These are phyloP conservation scores for Polypedilum pembai DNA, from an alignment of 1,140 invertebrate species.

Conservation along the genomic window DNA sequence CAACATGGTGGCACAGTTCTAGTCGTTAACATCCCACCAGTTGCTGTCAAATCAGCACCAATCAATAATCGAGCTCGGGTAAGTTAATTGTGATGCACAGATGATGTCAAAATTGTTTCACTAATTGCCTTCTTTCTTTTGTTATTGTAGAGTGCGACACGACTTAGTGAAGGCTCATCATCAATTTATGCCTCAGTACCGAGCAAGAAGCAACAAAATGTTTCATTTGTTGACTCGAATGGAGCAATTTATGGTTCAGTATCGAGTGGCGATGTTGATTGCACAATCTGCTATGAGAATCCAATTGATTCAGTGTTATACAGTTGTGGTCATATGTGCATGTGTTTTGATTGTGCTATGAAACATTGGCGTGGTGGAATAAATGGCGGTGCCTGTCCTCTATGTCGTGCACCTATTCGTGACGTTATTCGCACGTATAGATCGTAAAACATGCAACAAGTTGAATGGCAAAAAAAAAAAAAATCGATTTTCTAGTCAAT, in stretches of 20 bases:
- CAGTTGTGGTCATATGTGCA: constrained; percentile 97
- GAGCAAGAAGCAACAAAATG: not conserved
- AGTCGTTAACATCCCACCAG: constrained; percentile 70
- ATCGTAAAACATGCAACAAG: constrained; percentile 52
- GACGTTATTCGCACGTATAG: constrained; percentile 94
- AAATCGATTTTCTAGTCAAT: constrained; percentile 15
- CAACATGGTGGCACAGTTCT: constrained; percentile 64
- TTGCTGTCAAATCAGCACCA: constrained; percentile 39
- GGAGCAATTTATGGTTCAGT: constrained; percentile 33
- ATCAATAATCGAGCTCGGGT: constrained; percentile 31
- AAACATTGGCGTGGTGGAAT: constrained; percentile 78
- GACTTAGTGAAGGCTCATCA: not conserved
- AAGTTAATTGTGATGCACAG: not conserved
- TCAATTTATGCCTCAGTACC: not conserved
- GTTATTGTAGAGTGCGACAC: not conserved
- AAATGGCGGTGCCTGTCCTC: constrained; percentile 84
- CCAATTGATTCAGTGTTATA: constrained; percentile 89
- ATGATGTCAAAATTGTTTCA: constrained; percentile 38
- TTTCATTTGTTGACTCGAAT: not conserved
- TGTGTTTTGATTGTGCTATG: constrained; percentile 93
- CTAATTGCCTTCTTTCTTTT: constrained; percentile 36
- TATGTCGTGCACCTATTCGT: constrained; percentile 84
- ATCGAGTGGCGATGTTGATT: constrained; percentile 57
- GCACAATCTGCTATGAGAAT: constrained; percentile 91
- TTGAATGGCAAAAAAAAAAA: not conserved